Conservation (phyloP, 2,113 vertebrate genomes). For the Neomonachus schauinslandi region DNA sequence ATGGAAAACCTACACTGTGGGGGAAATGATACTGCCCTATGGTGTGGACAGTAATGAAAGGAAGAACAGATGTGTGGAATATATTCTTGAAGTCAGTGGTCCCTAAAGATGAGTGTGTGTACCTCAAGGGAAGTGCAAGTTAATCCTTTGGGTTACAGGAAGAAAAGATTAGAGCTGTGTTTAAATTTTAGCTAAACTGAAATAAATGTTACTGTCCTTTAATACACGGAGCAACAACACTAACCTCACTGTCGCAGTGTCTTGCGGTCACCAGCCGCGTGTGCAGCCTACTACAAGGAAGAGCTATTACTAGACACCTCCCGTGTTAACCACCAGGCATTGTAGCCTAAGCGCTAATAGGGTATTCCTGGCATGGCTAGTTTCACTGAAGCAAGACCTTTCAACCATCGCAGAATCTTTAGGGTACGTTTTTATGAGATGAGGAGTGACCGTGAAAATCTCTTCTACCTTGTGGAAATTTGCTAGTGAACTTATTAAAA, state of each 20-base stretch:
- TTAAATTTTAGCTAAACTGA: neutral
- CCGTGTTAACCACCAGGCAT: accelerated
- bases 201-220: neutral
- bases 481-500: neutral
- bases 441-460: neutral
- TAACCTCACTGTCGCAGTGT: neutral
- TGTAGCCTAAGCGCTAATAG: neutral
- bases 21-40: neutral
- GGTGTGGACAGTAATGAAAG: neutral
- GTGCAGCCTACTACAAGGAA: too few species aligned
- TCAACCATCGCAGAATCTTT: neutral
- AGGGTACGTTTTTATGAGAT: neutral
- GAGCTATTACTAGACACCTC: neutral
- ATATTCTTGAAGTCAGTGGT: neutral
- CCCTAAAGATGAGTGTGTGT: neutral
- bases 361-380: neutral
- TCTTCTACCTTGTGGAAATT: neutral
- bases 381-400: neutral
- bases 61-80: neutral
- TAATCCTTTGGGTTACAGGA: neutral
- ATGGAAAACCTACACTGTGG: neutral
- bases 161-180: neutral
- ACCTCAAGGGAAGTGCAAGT: neutral
- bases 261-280: neutral
- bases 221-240: neutral